Base-by-base conservation (phyloP, 2,113 vertebrate species). In the Oreocharis arfaki region DNA sequence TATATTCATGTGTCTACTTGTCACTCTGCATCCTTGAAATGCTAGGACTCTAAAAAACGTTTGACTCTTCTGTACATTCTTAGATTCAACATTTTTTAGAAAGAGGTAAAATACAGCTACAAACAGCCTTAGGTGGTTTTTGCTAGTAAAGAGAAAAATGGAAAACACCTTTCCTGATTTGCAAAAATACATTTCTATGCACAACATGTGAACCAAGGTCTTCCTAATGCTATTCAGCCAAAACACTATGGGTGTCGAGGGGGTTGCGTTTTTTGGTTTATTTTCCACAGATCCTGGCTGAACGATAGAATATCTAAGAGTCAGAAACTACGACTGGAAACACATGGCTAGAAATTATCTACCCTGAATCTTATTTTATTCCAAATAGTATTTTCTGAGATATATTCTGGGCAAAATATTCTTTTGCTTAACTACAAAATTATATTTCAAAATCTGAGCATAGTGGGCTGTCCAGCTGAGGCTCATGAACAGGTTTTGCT, bases 201-300 rank as follows among this genome's bases (percentile, higher is more conserved):
- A 57, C 41, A 32, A 41, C 16, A 41, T 13, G 4, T 69, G 41
- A 61, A 77, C 20, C 0, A 1, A 26, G 18, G 41, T 53, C 81
- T 69, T 49, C 22, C 39, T 56, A 81, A 42, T 26, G 33, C 56
- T 42, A n/a, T 70, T 46, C 32, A 68, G 33, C 78, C 63, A 94
- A 83, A 88, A 69, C n/a, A 52, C 28, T 37, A 6, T 0, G 1
- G 8, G 10, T 68, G 20, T 69, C 1, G 1, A 75, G 12, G 19
- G 20, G 10, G 4, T 68, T 89, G n/a, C 2, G 0, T 5, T 35
- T 92, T 86, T 59, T 63, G 1, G n/a, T 59, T 85, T 88, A 53
- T 83, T 88, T 79, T 79, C 74, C 57, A 67, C 6, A 41, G 41
- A 83, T 84, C 21, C 32, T 77, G 28, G 20, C 23, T 80, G 55